phyloP scores from a whole-genome alignment of 2,113 vertebrate species.

The Climacteris rufus region DNA sequence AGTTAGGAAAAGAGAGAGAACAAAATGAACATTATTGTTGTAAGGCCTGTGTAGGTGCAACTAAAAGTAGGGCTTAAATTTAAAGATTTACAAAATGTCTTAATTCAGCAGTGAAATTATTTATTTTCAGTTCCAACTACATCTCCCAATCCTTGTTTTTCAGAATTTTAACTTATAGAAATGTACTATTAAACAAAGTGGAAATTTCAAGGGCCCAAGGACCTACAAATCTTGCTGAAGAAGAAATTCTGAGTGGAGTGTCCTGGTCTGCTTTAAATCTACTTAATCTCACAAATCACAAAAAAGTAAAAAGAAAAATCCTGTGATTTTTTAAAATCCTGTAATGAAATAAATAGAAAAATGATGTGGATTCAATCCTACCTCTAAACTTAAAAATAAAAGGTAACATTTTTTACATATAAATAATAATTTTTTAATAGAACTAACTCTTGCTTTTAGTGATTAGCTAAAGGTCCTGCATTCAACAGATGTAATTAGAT shows the following conservation, averaged over 20 bases:
- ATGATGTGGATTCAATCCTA: background rate
- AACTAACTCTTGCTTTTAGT: background rate
- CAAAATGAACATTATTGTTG: background rate
- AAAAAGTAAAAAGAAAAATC: background rate
- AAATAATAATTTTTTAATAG: background rate
- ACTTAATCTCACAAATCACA: background rate
- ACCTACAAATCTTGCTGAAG: background rate
- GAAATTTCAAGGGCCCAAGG: background rate
- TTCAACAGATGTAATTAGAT: background rate
- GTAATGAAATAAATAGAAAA: background rate
- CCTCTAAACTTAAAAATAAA: background rate
- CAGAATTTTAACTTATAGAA: background rate
- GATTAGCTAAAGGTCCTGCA: background rate
- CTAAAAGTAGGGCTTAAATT: background rate
- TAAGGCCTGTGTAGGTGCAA: background rate
- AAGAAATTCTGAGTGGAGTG: background rate
- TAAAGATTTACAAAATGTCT: background rate
- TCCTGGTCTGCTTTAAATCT: background rate
- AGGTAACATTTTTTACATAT: background rate
- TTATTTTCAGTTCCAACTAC: background rate
- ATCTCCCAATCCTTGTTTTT: background rate
- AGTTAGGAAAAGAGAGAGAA: background rate
- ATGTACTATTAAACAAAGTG: background rate
- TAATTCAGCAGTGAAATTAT: background rate
- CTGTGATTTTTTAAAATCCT: background rate